Evolutionary conservation across 2,113 vertebrate species (phyloP), one percentile per base, ranked within the genome.

Genomic region (Blennius ocellaris): DNA sequence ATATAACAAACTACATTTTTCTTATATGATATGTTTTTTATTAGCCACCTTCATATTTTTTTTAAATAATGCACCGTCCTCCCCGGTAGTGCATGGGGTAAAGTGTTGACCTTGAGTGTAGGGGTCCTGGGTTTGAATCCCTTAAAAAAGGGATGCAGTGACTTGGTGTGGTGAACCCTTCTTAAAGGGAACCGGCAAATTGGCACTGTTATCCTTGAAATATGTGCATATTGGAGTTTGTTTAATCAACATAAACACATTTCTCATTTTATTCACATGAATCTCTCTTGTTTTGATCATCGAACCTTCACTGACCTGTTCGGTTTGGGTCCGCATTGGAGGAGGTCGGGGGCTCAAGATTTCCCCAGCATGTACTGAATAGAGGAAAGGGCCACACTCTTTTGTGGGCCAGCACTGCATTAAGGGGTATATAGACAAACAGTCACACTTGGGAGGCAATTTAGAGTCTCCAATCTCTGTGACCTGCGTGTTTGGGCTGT

Each of bases 311-410:
- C 47, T 6, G 37, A 54, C 17, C 36, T 47, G n/a, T 38, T 67
- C 38, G 15, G 5, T n/a, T 47, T 59, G 3, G 1, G 5, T 67
- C 49, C 49, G 53, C 71, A 62, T 38, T 21, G 10, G 57, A 40
- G 14, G 65, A 44, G 15, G 1, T 43, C 41, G 16, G 14, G 6
- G 21, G 21, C 21, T 30, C 21, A 30, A 73, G 52, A 14, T 7
- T 72, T 75, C 68, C 73, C 54, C 76, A 78, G 65, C 71, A 74
- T 76, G 79, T 64, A 62, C 0, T 63, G 48, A 79, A 55, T 11
- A 53, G 38, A 69, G 15, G 59, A 49, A 49, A 66, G 49, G 6
- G 52, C 50, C 67, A 54, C 73, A 55, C 66, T 37, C n/a, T 60
- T 60, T 17, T 49, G 73, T 55, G 49, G 40, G 56, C 72, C 11